Percentiles rank a stretch among this genome's conserved stretches.
Evolutionary conservation across 1,140 invertebrate genomes (phyloP).

Genomic region (Procambarus clarkii): DNA sequence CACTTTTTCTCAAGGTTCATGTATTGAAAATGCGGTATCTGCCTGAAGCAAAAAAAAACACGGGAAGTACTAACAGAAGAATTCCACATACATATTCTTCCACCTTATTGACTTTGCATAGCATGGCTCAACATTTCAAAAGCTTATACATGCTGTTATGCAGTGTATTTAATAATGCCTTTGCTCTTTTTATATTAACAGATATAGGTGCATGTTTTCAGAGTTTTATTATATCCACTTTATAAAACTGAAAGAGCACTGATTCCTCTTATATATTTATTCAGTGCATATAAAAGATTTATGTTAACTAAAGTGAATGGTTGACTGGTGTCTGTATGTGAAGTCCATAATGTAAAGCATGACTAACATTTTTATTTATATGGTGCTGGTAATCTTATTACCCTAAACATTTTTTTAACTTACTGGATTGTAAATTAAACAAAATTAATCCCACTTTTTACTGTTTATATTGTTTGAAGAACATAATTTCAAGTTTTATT

Average conservation of each 20-base stretch:
- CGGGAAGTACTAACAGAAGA: slow-evolving; percentile 27
- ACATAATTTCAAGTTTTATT: background rate
- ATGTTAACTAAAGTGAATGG: background rate
- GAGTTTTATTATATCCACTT: background rate
- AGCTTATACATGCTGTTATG: slow-evolving; percentile 2
- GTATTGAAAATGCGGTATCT: slow-evolving; percentile 2
- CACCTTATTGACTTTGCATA: slow-evolving; percentile 18
- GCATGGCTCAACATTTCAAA: slow-evolving; percentile 19
- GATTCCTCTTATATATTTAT: background rate
- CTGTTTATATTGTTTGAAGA: background rate
- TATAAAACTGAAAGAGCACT: background rate
- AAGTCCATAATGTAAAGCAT: background rate
- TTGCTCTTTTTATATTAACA: background rate
- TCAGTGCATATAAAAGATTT: background rate
- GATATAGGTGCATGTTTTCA: background rate
- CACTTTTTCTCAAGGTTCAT: slow-evolving; percentile 21
- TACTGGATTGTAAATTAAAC: background rate
- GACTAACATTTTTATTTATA: background rate
- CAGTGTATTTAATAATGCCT: slow-evolving; percentile 17
- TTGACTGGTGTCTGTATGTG: background rate
- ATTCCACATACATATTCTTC: background rate
- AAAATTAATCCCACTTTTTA: background rate
- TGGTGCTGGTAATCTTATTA: slow-evolving; percentile 23
- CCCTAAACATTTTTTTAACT: background rate
- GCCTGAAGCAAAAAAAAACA: slow-evolving; percentile 22